A percentile compares a stretch with the other conserved stretches of the same genome.
Conservation (phyloP, 1,140 invertebrate species). For the Nixonia krombeini region DNA sequence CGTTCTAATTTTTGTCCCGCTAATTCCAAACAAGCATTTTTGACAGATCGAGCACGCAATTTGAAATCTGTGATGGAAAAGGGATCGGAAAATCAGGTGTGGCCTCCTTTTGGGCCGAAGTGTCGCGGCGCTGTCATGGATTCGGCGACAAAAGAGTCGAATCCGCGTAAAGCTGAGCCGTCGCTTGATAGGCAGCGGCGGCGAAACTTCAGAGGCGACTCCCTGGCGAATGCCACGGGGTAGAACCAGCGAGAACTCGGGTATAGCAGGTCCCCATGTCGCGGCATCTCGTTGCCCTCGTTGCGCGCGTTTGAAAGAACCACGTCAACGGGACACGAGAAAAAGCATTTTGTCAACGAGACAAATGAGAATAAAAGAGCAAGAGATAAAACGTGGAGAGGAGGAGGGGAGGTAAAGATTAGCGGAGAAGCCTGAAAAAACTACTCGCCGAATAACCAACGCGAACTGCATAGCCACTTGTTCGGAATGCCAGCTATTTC, state of each 20-base stretch:
- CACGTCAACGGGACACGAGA: slow-evolving; percentile 51
- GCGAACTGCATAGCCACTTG: slow-evolving; percentile 9
- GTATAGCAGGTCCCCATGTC: slow-evolving; percentile 5
- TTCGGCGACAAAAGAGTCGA: slow-evolving; percentile 61
- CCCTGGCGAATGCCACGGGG: slow-evolving; percentile 5
- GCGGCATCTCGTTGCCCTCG: slow-evolving; percentile 12
- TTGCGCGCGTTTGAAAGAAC: slow-evolving; percentile 47
- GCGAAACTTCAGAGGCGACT: slow-evolving; percentile 58
- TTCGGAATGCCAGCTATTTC: slow-evolving; percentile 11
- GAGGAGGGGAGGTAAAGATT: slow-evolving; percentile 46
- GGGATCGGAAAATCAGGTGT: slow-evolving; percentile 54
- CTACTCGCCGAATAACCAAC: neutral
- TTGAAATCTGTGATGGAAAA: slow-evolving; percentile 49
- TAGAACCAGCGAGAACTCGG: neutral
- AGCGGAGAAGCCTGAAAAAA: slow-evolving; percentile 42
- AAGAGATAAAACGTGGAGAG: slow-evolving; percentile 1
- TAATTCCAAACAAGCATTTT: slow-evolving; percentile 31
- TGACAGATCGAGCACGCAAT: slow-evolving; percentile 37
- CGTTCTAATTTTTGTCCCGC: slow-evolving; percentile 10
- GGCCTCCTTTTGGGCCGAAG: slow-evolving; percentile 57
- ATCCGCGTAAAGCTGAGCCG: slow-evolving; percentile 64
- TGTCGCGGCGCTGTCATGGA: slow-evolving; percentile 53
- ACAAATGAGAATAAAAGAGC: slow-evolving; percentile 22
- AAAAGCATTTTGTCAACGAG: slow-evolving; percentile 53
- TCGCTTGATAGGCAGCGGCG: slow-evolving; percentile 60